Evolutionary conservation across 37 sponge, comb jelly and placozoan species (phyloP).

Genomic region (Theonella swinhoei): DNA sequence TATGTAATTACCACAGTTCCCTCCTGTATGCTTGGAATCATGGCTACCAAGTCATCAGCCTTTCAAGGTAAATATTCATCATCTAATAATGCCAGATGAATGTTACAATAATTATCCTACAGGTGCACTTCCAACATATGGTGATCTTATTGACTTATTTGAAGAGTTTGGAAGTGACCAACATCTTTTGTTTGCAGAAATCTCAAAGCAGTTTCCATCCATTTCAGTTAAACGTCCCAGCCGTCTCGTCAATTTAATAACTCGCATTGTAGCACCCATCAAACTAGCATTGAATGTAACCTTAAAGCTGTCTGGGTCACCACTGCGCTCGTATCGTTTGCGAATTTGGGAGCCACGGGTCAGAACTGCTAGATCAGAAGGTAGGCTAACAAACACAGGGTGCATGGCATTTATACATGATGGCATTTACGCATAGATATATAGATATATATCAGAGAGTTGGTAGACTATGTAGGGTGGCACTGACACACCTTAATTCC

Average conservation of each 20-base stretch:
- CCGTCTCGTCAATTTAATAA: conserved; percentile 16
- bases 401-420: too few relatives aligned
- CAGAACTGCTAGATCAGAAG: neutral
- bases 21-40: too few relatives aligned
- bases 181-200: neutral
- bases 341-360: conserved; percentile 30
- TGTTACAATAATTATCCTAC: too few relatives aligned
- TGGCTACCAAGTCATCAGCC: too few relatives aligned
- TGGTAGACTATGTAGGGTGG: too few relatives aligned
- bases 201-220: conserved; percentile 9
- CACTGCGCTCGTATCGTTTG: conserved; percentile 12
- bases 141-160: conserved; percentile 4
- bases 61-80: too few relatives aligned
- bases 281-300: conserved; percentile 21
- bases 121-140: conserved; percentile 20
- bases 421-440: too few relatives aligned
- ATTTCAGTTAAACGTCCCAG: conserved; percentile 16
- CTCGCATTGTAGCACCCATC: conserved; percentile 37
- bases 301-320: conserved; percentile 30
- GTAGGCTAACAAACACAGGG: neutral
- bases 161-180: neutral
- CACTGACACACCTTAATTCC: too few relatives aligned
- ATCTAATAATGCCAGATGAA: too few relatives aligned
- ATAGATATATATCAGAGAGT: too few relatives aligned
- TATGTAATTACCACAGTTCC: too few relatives aligned